phyloP scores from a whole-genome alignment of 23 tunicate species.

The Styela clava region DNA sequence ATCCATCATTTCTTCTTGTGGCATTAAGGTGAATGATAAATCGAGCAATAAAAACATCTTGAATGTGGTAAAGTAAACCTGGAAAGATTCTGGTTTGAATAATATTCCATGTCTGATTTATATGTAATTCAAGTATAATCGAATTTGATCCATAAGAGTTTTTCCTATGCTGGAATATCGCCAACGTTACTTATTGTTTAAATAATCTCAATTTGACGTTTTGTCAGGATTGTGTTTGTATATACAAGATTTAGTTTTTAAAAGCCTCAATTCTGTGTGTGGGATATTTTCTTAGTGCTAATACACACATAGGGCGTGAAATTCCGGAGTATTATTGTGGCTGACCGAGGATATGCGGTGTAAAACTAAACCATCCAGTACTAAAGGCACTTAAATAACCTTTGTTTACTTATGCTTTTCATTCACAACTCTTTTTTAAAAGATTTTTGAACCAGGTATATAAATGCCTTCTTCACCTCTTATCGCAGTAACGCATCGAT shows the following conservation, averaged over 20 bases:
- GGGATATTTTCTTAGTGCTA: not conserved
- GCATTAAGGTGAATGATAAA: not conserved
- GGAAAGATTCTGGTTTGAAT: not conserved
- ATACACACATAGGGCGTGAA: not conserved
- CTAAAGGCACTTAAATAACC: not conserved
- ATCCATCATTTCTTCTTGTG: not conserved
- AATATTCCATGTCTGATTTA: no score
- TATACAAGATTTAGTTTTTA: not conserved
- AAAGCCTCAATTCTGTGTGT: not conserved
- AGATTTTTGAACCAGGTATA: no score
- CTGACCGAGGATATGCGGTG: not conserved
- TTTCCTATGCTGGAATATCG: not conserved
- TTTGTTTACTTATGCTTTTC: not conserved
- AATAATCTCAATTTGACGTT: not conserved
- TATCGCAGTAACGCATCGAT: no score
- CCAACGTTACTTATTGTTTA: not conserved
- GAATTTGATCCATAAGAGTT: no score
- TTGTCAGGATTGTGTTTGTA: not conserved
- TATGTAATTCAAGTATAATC: no score
- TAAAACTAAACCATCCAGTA: not conserved
- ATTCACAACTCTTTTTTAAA: no score
- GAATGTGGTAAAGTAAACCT: not conserved
- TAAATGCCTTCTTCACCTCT: no score
- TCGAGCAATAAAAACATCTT: not conserved
- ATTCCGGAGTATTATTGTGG: not conserved